Percentiles rank a stretch among this genome's conserved stretches.
These are phyloP conservation scores for Microcebus griseorufus DNA, from an alignment of 2,113 vertebrate species.

Conservation along the genomic window DNA sequence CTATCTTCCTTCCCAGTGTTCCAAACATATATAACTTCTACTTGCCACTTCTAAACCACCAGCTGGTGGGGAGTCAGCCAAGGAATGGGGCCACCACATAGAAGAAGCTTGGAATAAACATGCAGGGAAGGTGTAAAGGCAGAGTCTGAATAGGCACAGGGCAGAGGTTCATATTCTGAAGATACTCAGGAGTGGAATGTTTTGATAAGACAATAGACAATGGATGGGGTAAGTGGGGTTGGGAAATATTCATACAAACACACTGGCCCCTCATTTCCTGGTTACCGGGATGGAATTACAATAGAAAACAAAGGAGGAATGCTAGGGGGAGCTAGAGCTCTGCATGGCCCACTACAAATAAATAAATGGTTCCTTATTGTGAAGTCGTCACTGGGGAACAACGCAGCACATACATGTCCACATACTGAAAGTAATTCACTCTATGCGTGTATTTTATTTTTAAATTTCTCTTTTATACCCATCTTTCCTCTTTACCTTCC, in stretches of 20 bases:
- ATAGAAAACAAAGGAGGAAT: background rate
- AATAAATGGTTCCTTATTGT: fast-evolving
- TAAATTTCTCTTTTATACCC: background rate
- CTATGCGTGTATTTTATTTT: no score
- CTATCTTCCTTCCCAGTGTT: background rate
- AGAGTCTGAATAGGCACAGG: background rate
- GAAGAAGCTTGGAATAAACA: background rate
- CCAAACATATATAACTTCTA: background rate
- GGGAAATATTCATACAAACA: background rate
- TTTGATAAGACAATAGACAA: background rate
- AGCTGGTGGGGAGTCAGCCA: background rate
- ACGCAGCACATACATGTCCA: background rate
- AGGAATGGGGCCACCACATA: background rate
- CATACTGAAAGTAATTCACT: no score
- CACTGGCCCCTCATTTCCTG: background rate
- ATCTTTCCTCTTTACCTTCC: background rate
- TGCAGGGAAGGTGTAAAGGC: background rate
- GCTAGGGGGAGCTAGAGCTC: no score
- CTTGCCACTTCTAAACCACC: background rate
- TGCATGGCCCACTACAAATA: no score
- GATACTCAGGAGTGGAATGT: background rate
- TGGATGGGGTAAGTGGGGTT: background rate
- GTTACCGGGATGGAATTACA: background rate
- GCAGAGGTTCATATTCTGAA: background rate
- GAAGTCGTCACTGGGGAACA: background rate